Conservation (phyloP, 2,797 vertebrate genomes). For the Babyrousa celebensis region DNA sequence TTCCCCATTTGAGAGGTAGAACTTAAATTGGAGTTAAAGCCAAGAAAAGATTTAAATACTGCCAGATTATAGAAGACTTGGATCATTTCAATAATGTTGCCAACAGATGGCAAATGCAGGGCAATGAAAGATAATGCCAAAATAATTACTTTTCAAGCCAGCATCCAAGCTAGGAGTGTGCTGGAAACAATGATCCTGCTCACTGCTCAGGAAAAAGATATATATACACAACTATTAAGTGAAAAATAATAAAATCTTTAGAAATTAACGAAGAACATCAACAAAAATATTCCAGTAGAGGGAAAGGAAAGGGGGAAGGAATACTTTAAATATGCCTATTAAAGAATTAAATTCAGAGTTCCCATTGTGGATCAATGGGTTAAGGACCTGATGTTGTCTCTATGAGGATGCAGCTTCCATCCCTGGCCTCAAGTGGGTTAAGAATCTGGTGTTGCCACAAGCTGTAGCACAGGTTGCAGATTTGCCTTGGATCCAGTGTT, state of each 20-base stretch:
- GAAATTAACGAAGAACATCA: conserved; percentile 5
- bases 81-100: conserved; percentile 79
- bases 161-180: conserved; percentile 75
- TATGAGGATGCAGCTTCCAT: too few relatives aligned
- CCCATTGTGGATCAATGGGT: too few relatives aligned
- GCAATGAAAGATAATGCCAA: conserved; percentile 78
- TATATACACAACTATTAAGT: conserved; percentile 22
- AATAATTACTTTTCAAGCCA: conserved; percentile 88
- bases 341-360: not conserved
- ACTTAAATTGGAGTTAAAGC: conserved; percentile 69
- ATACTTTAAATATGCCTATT: not conserved
- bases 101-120: conserved; percentile 89
- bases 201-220: conserved; percentile 74
- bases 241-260: conserved; percentile 58
- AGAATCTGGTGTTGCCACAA: too few relatives aligned
- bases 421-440: too few relatives aligned
- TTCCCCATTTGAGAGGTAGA: conserved; percentile 48
- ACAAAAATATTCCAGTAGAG: conserved; percentile 29
- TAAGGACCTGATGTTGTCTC: too few relatives aligned
- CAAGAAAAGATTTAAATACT: conserved; percentile 76
- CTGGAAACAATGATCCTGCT: conserved; percentile 83
- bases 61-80: conserved; percentile 80
- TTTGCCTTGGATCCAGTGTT: too few relatives aligned
- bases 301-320: not conserved
- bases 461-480: too few relatives aligned